phyloP scores from a whole-genome alignment of 2,113 vertebrate genomes.

The Camelus bactrianus region DNA sequence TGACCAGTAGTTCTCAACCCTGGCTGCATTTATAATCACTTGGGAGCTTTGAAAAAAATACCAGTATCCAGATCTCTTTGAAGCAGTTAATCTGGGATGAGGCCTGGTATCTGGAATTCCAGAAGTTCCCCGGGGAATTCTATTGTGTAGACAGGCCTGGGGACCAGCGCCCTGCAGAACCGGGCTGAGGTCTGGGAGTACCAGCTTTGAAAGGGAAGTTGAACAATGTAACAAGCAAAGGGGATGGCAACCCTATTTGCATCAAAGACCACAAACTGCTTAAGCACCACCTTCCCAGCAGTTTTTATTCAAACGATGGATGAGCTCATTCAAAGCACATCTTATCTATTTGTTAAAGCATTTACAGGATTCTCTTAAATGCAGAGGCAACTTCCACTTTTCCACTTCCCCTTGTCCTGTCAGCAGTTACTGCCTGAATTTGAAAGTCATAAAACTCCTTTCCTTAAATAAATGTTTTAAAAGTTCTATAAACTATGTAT shows the following conservation, averaged over 20 bases:
- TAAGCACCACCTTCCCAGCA: constrained; percentile 78
- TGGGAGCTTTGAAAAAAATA: neutral
- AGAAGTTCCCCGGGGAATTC: neutral
- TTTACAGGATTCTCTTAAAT: constrained; percentile 70
- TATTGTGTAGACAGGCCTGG: neutral
- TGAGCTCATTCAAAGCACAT: constrained; percentile 71
- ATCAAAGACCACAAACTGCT: constrained; percentile 74
- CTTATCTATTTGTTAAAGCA: constrained; percentile 79
- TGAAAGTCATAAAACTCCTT: constrained; percentile 78
- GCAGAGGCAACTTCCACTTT: constrained; percentile 56
- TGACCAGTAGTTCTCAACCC: neutral
- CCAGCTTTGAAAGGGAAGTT: constrained; percentile 49
- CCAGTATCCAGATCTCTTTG: neutral
- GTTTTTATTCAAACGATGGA: constrained; percentile 73
- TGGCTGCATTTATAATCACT: neutral
- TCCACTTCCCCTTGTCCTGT: constrained; percentile 65
- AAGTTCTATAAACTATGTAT: constrained; percentile 68
- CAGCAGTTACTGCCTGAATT: constrained; percentile 75
- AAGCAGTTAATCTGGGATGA: neutral
- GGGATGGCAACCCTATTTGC: constrained; percentile 66
- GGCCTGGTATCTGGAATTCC: neutral
- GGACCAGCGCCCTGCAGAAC: neutral
- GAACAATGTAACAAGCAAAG: constrained; percentile 60
- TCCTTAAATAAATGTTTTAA: constrained; percentile 54
- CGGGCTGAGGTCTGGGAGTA: neutral